These are phyloP conservation scores for Lipophrys pholis DNA, from an alignment of 2,113 vertebrate genomes.

Conservation along the genomic window DNA sequence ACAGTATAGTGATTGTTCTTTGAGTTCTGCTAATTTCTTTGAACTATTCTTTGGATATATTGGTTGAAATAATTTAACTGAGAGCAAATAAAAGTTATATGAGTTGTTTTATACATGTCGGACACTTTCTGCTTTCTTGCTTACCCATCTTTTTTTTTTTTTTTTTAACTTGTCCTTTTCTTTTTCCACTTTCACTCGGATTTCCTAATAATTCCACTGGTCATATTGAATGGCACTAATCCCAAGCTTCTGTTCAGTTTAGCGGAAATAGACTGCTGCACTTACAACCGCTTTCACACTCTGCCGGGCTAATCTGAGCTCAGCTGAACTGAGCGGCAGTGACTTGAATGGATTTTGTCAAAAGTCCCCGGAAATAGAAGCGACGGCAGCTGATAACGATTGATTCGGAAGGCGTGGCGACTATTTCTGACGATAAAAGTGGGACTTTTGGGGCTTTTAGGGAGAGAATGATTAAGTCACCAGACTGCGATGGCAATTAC, in stretches of 20 bases:
- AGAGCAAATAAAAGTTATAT: conserved; percentile 74
- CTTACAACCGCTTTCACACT: conserved; percentile 18
- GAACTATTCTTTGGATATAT: conserved; percentile 72
- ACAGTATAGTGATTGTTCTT: conserved; percentile 76
- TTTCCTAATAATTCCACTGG: conserved; percentile 4
- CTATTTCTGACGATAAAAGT: too few species aligned
- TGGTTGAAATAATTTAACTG: conserved; percentile 77
- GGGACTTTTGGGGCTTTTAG: too few species aligned
- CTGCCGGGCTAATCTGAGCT: conserved; percentile 6
- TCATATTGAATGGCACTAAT: not conserved
- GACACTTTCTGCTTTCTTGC: not conserved
- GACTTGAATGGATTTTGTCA: not conserved
- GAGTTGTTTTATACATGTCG: conserved; percentile 72
- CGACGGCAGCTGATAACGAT: not conserved
- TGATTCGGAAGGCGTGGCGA: too few species aligned
- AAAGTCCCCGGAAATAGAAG: not conserved
- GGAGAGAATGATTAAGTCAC: too few species aligned
- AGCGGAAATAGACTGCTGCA: not conserved
- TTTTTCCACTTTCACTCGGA: not conserved
- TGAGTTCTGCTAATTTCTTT: conserved; percentile 68
- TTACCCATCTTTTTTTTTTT: not conserved
- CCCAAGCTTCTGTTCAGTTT: conserved; percentile 2
- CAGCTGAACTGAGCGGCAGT: not conserved
- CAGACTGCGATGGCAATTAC: too few species aligned
- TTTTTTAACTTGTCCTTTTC: not conserved